Conservation (phyloP, 2,113 vertebrate genomes). For the Riparia riparia region DNA sequence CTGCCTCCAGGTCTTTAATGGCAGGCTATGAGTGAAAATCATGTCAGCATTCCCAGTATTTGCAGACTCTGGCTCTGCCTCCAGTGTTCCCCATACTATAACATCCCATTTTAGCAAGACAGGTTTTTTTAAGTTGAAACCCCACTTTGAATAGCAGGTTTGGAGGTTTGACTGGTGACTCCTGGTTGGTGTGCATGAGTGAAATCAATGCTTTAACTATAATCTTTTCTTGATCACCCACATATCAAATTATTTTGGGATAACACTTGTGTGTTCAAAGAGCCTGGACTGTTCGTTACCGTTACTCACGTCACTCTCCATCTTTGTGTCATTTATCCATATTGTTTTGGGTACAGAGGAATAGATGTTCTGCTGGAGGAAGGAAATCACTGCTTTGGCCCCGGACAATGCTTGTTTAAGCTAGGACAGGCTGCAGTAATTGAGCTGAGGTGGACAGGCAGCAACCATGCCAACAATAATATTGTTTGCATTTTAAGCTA, state of each 20-base stretch:
- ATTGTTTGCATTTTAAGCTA: constrained; percentile 67
- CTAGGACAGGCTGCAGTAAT: background rate
- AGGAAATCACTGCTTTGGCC: constrained; percentile 57
- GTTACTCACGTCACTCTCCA: background rate
- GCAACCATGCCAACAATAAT: constrained; percentile 67
- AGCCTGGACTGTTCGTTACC: background rate
- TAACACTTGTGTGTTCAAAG: background rate
- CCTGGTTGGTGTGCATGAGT: background rate
- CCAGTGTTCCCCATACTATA: background rate
- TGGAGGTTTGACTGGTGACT: background rate
- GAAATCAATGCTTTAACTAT: background rate
- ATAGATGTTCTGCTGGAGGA: constrained; percentile 32
- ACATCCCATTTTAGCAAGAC: background rate
- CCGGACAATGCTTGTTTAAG: background rate
- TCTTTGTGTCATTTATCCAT: background rate
- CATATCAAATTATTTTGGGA: background rate
- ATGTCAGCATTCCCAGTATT: background rate
- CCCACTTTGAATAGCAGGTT: background rate
- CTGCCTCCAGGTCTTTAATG: background rate
- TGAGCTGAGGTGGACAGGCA: background rate
- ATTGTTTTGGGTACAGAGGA: background rate
- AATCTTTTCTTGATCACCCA: background rate
- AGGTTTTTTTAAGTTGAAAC: background rate
- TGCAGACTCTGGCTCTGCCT: background rate
- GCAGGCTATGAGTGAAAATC: background rate